A percentile compares a stretch with the other conserved stretches of the same genome.
Conservation (phyloP, 2,888 invertebrate species). For the Danaus chrysippus region DNA sequence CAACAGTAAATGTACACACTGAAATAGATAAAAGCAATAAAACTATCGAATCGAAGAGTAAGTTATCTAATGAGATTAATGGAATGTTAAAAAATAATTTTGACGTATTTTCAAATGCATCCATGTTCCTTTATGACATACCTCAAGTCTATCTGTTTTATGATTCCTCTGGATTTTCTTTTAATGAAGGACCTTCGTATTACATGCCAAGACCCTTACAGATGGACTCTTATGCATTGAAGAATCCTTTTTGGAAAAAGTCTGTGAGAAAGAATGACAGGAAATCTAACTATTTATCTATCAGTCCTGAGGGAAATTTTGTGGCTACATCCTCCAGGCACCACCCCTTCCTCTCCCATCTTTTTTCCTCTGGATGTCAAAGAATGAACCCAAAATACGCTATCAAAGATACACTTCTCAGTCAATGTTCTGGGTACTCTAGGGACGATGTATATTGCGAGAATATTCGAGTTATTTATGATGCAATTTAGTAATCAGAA, state of each 20-base stretch:
- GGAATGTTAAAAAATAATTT: conserved; percentile 18
- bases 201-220: conserved; percentile 35
- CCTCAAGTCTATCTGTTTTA: conserved; percentile 49
- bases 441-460: conserved; percentile 55
- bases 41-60: no score
- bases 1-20: no score
- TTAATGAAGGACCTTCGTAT: conserved; percentile 39
- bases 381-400: conserved; percentile 50
- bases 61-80: conserved; percentile 24
- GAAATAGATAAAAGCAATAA: no score
- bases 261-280: conserved; percentile 10
- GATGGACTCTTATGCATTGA: conserved; percentile 23
- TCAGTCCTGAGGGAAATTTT: conserved; percentile 58
- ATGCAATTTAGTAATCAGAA: conserved; percentile 29
- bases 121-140: conserved; percentile 30
- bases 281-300: conserved; percentile 41
- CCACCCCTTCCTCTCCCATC: conserved; percentile 56
- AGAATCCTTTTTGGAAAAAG: conserved; percentile 18
- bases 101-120: conserved; percentile 25
- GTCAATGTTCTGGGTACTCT: conserved; percentile 51
- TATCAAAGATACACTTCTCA: conserved; percentile 49
- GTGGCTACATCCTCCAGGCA: conserved; percentile 51
- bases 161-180: conserved; percentile 47
- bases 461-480: conserved; percentile 55
- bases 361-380: conserved; percentile 49